These are phyloP conservation scores for Bombylius major DNA, from an alignment of 2,888 invertebrate genomes.

Conservation along the genomic window DNA sequence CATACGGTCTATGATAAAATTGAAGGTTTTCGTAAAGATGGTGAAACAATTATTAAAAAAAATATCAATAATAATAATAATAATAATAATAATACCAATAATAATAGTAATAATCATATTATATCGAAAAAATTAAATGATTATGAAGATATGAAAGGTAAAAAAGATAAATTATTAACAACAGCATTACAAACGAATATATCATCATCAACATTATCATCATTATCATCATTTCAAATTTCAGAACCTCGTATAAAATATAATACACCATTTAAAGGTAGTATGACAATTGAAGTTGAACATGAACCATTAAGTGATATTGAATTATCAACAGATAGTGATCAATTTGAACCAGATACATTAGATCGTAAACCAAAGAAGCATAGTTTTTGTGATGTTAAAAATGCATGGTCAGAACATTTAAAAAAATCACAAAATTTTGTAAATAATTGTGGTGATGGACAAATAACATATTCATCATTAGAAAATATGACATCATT, in stretches of 20 bases:
- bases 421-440: conserved; percentile 37
- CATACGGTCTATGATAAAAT: conserved; percentile 52
- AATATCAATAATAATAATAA: conserved; percentile 12
- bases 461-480: conserved; percentile 18
- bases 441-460: conserved; percentile 25
- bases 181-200: conserved; percentile 16
- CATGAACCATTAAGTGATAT: conserved; percentile 68
- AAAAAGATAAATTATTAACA: conserved; percentile 22
- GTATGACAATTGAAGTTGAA: conserved; percentile 71
- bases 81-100: not conserved
- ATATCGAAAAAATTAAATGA: conserved; percentile 15
- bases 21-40: conserved; percentile 32
- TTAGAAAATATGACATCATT: conserved; percentile 23
- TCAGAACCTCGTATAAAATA: conserved; percentile 40
- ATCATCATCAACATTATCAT: no score
- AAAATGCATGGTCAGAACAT: conserved; percentile 42
- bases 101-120: not conserved
- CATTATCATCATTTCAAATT: not conserved
- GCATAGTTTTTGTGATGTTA: conserved; percentile 36
- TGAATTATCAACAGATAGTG: conserved; percentile 48
- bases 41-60: conserved; percentile 25
- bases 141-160: conserved; percentile 12
- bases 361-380: conserved; percentile 64
- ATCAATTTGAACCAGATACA: conserved; percentile 76
- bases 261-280: conserved; percentile 54